Evolutionary conservation across 2,113 vertebrate genomes (phyloP).

Genomic region (Hystrix cristata): DNA sequence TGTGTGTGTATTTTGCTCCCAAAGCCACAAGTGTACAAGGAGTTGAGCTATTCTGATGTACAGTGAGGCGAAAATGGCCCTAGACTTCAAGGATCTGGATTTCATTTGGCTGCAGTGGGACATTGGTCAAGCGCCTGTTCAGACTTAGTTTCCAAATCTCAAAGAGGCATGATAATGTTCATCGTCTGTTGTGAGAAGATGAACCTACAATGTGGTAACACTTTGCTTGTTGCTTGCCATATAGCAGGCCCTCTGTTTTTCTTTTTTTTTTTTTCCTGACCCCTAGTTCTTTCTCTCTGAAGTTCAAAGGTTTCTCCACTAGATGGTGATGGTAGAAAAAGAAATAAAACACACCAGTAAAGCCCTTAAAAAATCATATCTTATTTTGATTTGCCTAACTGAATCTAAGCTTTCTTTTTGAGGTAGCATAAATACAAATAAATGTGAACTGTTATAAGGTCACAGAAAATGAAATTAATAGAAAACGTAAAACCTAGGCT

Average conservation of each 20-base stretch:
- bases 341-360: conserved; percentile 1
- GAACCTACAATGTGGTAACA: background rate
- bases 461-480: background rate
- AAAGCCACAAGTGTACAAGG: background rate
- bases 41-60: background rate
- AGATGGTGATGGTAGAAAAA: conserved; percentile 72
- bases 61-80: background rate
- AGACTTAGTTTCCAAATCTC: conserved; percentile 20
- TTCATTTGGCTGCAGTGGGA: background rate
- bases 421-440: conserved; percentile 28
- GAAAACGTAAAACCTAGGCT: background rate
- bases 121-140: background rate
- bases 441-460: background rate
- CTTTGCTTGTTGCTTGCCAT: background rate
- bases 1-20: background rate
- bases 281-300: conserved; percentile 3
- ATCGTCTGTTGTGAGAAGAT: background rate
- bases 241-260: background rate
- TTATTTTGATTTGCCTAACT: conserved; percentile 8
- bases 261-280: background rate
- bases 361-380: background rate
- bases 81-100: background rate
- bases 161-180: background rate
- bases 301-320: conserved; percentile 74
- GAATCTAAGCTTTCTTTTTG: conserved; percentile 35